Conservation (phyloP, 2,888 invertebrate species). For the Margaritifera margaritifera region DNA sequence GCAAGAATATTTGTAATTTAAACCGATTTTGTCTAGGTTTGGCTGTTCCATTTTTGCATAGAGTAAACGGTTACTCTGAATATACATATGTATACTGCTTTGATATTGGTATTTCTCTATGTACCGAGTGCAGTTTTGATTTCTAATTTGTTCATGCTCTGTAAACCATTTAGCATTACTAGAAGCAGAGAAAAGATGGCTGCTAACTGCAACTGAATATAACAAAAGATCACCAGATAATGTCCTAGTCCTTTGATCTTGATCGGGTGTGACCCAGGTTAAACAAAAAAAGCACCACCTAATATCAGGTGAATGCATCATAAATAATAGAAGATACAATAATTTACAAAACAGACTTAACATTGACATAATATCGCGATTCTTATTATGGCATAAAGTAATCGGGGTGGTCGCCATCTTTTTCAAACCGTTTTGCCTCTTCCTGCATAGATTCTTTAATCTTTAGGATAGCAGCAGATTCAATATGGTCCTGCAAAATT, state of each 20-base stretch:
- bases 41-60: too few species aligned
- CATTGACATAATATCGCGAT: constrained; percentile 17
- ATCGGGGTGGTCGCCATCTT: constrained; percentile 64
- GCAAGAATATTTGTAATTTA: too few species aligned
- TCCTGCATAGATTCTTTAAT: constrained; percentile 99
- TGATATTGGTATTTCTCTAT: too few species aligned
- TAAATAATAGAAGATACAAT: constrained; percentile 46
- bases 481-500: constrained; percentile 80
- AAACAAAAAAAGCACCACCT: constrained; percentile 19
- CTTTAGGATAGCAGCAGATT: constrained; percentile 99
- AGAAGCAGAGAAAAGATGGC: too few species aligned
- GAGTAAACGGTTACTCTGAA: too few species aligned
- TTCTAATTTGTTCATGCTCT: too few species aligned
- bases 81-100: too few species aligned
- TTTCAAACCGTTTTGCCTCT: constrained; percentile 91
- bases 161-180: too few species aligned
- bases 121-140: too few species aligned
- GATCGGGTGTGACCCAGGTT: constrained; percentile 26
- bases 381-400: constrained; percentile 66
- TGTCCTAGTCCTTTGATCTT: constrained; percentile 26
- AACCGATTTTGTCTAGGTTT: too few species aligned
- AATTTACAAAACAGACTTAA: constrained; percentile 46
- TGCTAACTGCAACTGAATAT: constrained; percentile 5
- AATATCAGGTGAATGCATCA: constrained; percentile 21
- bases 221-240: constrained; percentile 2